These are phyloP conservation scores for Scaptomyza caliginosa DNA, from an alignment of 2,888 invertebrate genomes.

Conservation along the genomic window DNA sequence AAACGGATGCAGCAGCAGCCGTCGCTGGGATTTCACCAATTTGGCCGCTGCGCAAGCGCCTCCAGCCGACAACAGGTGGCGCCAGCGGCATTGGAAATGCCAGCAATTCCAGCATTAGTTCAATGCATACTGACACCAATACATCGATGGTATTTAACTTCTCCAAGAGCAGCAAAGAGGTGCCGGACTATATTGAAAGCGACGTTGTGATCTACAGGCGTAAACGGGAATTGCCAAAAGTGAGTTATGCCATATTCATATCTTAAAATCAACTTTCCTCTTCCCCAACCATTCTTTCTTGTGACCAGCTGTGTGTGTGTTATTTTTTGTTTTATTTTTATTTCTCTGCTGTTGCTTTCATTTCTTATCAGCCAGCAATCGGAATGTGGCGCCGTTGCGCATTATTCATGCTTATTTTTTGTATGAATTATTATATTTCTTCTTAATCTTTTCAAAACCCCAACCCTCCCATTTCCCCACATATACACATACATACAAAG, in stretches of 20 bases:
- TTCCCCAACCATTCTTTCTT: neutral
- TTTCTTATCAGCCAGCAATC: constrained; percentile 39
- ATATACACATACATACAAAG: constrained; percentile 4
- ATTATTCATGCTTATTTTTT: constrained; percentile 67
- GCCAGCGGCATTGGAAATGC: constrained; percentile 39
- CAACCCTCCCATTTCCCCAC: neutral
- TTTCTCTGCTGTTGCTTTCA: constrained; percentile 23
- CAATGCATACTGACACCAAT: constrained; percentile 84
- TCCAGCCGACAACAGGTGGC: constrained; percentile 47
- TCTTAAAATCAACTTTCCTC: neutral
- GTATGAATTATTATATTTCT: constrained; percentile 54
- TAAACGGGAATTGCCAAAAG: constrained; percentile 90
- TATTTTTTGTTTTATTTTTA: neutral
- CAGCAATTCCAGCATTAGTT: constrained; percentile 13
- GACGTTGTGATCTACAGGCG: constrained; percentile 90
- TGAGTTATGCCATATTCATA: constrained; percentile 84
- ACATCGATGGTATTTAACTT: constrained; percentile 94
- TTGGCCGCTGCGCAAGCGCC: constrained; percentile 80
- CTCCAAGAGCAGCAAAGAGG: constrained; percentile 90
- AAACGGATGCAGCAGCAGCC: constrained; percentile 65
- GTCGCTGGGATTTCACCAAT: constrained; percentile 60
- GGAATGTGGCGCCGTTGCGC: constrained; percentile 56
- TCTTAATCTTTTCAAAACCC: constrained; percentile 57
- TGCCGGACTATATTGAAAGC: constrained; percentile 96
- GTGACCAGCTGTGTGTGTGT: constrained; percentile 37